Base-by-base conservation (phyloP, 2,888 invertebrate genomes). In the Allolobophora icterica region DNA sequence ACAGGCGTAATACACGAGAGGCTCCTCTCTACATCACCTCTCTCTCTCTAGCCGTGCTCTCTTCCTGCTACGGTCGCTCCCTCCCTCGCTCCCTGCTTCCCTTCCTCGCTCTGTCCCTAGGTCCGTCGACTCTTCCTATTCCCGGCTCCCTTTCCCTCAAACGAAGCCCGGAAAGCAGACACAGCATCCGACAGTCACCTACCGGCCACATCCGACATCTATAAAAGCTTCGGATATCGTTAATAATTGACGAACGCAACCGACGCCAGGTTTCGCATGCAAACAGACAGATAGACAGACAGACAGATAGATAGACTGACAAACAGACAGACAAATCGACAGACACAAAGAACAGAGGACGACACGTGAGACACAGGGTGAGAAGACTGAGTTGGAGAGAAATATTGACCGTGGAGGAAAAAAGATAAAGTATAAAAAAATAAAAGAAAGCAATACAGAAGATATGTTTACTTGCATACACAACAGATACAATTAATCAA, bases 181-280 rank as follows among this genome's bases (percentile, higher is more conserved):
- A 71, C 71, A 71, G 17, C 71, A 71, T 71, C 71, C 71, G 30
- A n/a, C 71, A n/a, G 71, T 8, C 71, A 71, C 71, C 71, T 71
- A 71, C n/a, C 71, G 71, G n/a, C 71, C 71, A 71, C n/a, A 71
- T 71, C 71, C 52, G 52, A 71, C 71, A 71, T 71, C 71, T n/a
- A 71, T 71, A 71, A 71, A 71, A 71, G 71, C 71, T 71, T 71
- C 71, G 71, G 8, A 71, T n/a, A 17, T 71, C 71, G 71, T 71
- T 71, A 71, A 71, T 71, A 71, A 71, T 71, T 71, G 71, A 71
- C 71, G n/a, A 71, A 30, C 5, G 71, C 71, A n/a, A n/a, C 71
- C 4, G 52, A 52, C 21, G 30, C n/a, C 30, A n/a, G 71, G 1
- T 71, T 30, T 71, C 1, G n/a, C 30, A 71, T 71, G 71, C 71